Conservation (phyloP, 2,797 vertebrate species). For the Agapornis canus region DNA sequence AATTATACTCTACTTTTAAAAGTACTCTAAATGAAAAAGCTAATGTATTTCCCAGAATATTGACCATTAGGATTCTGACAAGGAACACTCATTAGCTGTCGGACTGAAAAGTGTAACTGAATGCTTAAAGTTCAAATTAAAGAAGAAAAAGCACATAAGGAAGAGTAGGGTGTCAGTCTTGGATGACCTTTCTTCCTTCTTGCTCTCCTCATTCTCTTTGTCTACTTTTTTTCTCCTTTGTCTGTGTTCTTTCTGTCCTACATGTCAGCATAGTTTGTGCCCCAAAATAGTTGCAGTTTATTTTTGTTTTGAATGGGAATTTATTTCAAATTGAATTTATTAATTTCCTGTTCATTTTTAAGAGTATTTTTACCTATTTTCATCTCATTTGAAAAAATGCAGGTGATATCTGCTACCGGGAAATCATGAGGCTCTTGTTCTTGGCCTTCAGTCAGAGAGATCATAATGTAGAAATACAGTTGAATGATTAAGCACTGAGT, state of each 20-base stretch:
- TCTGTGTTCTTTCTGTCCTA: not conserved
- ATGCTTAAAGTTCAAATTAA: not conserved
- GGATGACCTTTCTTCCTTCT: not conserved
- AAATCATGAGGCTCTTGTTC: not conserved
- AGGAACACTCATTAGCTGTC: not conserved
- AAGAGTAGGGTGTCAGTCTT: not conserved
- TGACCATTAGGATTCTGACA: not conserved
- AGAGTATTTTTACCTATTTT: not conserved
- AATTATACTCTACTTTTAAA: not conserved
- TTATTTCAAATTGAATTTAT: no score
- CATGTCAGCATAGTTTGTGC: not conserved
- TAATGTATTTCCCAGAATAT: not conserved
- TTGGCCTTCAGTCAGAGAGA: not conserved
- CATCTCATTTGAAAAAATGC: not conserved
- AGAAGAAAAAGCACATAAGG: not conserved
- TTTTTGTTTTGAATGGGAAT: slow-evolving; percentile 7
- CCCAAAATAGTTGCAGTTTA: not conserved
- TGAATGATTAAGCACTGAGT: not conserved
- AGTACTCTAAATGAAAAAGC: not conserved
- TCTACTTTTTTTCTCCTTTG: not conserved
- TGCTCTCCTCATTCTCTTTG: not conserved
- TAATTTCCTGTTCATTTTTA: not conserved
- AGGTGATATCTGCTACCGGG: not conserved
- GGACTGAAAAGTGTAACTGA: not conserved
- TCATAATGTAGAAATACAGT: not conserved